Percentiles rank a stretch among this genome's conserved stretches.
These are phyloP conservation scores for Muntiacus muntjak DNA, from an alignment of 2,113 vertebrate genomes.

Conservation along the genomic window DNA sequence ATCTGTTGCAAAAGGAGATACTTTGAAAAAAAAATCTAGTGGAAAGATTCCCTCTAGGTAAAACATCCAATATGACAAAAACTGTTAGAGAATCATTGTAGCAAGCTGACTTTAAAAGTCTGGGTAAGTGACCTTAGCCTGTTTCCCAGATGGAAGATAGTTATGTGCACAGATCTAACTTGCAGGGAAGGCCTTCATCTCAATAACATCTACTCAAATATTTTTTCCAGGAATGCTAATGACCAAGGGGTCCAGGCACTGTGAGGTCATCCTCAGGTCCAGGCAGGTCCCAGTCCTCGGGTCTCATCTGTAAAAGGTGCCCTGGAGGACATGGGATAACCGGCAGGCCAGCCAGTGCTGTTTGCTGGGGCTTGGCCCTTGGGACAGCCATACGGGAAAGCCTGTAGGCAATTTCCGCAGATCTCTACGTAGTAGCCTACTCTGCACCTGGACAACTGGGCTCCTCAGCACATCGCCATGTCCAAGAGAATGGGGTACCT, in stretches of 20 bases:
- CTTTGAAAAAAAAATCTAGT: not conserved
- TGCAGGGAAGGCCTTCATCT: not conserved
- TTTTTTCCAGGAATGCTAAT: not conserved
- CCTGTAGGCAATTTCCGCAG: not conserved
- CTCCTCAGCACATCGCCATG: not conserved
- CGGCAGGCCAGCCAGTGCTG: rapidly evolving
- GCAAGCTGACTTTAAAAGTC: not conserved
- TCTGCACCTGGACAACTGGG: not conserved
- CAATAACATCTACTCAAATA: not conserved
- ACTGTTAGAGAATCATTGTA: not conserved
- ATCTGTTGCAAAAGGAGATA: not conserved
- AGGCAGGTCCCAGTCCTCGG: not conserved
- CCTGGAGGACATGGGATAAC: not conserved
- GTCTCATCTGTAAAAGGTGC: not conserved
- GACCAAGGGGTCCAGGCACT: not conserved
- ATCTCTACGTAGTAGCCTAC: not conserved
- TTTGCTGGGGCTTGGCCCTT: not conserved
- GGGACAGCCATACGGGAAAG: not conserved
- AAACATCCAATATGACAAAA: not conserved
- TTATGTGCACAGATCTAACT: not conserved
- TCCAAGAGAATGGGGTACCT: not conserved
- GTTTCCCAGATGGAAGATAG: not conserved
- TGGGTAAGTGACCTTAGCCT: not conserved
- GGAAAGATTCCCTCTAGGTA: not conserved
- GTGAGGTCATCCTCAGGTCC: not conserved